phyloP scores from a whole-genome alignment of 1,140 invertebrate genomes.

The Whitmania pigra region DNA sequence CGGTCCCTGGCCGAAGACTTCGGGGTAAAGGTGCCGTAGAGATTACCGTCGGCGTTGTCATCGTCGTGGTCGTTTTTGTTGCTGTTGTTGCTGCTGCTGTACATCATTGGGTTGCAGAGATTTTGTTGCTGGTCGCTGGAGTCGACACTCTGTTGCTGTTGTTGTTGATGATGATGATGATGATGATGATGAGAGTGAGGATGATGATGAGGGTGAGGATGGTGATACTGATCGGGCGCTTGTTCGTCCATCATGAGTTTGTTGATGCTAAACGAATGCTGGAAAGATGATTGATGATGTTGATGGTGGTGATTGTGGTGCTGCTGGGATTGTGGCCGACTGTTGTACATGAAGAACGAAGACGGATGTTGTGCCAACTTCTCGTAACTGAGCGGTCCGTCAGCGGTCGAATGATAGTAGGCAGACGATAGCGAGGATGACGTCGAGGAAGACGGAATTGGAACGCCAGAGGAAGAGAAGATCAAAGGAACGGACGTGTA shows the following conservation, averaged over 20 bases:
- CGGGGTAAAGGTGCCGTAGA: too few relatives aligned
- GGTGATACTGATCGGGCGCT: background rate
- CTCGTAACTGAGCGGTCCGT: background rate
- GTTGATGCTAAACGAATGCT: slow-evolving; percentile 11
- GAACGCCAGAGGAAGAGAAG: background rate
- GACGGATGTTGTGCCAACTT: background rate
- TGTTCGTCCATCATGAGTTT: slow-evolving; percentile 11
- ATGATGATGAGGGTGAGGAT: background rate
- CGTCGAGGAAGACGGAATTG: background rate
- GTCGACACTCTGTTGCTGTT: background rate
- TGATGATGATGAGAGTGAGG: background rate
- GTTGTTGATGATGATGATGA: background rate
- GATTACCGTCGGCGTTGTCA: too few relatives aligned
- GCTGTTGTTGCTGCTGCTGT: too few relatives aligned
- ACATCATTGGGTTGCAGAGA: background rate
- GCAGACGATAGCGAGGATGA: background rate
- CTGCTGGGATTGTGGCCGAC: background rate
- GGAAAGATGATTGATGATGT: background rate
- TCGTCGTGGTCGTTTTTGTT: too few relatives aligned
- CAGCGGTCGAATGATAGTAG: background rate
- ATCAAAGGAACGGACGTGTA: background rate
- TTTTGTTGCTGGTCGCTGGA: background rate
- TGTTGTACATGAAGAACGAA: background rate
- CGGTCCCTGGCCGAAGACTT: too few relatives aligned
- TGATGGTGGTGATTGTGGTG: background rate